Evolutionary conservation across 92 coral and sea anemone species (phyloP), one percentile per base, ranked within the genome.

Genomic region (Heliopora coerulea): DNA sequence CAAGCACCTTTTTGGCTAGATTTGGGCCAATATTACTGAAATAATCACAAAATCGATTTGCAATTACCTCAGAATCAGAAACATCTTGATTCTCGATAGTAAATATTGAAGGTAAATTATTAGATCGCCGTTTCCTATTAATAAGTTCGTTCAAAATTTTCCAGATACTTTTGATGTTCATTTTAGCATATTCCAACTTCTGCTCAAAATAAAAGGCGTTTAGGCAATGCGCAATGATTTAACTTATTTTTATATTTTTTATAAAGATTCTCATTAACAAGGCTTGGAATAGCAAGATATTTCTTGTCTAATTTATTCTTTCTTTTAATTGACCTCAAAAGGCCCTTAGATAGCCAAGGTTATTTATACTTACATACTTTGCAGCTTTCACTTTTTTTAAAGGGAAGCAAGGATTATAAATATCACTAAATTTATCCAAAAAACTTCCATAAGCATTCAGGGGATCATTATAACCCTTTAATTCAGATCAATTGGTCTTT

Each of bases 351-450:
- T 4, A 59, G 26, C 65, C 65, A 59, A 2, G 65, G 65, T 59
- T 59, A 8, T 24, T 3, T 46, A 24, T 17, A 34, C 5, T n/a
- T 4, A 33, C 2, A 65, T 20, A 48, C 4, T 29, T 78, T 48
- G 65, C 27, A 44, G 33, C 31, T 60, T 42, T 72, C 12, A 42
- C 37, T 64, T 64, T 64, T 63, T 82, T 82, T 8, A 74, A 20
- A 25, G 82, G 86, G 68, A 82, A 82, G 79, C 72, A 82, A 32
- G 56, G 25, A 17, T 82, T 82, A 49, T 65, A 68, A 54, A 76
- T 52, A 28, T 73, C 78, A 18, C 62, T 56, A 37, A 24, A 82
- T 70, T 50, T 54, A 32, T 72, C 42, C 28, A 75, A 56, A 61
- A 75, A 75, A 39, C 72, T 20, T 14, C 56, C 72, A 21, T 75